These are phyloP conservation scores for Cinclus cinclus DNA, from an alignment of 2,113 vertebrate genomes.

Conservation along the genomic window DNA sequence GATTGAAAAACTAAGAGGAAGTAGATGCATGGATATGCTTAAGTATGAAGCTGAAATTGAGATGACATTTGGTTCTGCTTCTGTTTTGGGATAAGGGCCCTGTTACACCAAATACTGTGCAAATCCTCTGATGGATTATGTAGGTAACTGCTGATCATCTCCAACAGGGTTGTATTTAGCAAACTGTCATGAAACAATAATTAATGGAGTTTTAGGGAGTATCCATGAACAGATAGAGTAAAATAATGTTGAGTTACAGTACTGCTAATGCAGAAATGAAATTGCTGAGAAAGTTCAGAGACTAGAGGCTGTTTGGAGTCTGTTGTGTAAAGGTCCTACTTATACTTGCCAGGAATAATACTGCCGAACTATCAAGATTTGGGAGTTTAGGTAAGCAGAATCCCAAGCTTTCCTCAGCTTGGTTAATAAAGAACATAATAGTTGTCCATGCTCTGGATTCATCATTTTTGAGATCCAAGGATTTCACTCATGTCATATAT, in stretches of 20 bases:
- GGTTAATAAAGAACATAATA: neutral
- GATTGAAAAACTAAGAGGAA: neutral
- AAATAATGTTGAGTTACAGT: neutral
- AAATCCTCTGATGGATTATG: neutral
- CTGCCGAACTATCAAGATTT: neutral
- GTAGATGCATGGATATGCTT: neutral
- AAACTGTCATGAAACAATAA: neutral
- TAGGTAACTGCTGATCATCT: neutral
- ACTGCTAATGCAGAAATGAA: neutral
- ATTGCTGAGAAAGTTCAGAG: neutral
- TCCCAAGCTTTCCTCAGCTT: neutral
- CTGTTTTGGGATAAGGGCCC: neutral
- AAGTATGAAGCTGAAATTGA: neutral
- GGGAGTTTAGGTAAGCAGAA: neutral
- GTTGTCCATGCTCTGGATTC: neutral
- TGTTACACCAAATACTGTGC: neutral
- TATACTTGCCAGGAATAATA: neutral
- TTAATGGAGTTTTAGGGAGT: neutral
- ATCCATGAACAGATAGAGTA: neutral
- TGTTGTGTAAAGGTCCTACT: neutral
- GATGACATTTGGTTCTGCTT: neutral
- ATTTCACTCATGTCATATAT: conserved; percentile 50
- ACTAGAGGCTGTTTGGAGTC: neutral
- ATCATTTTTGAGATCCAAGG: conserved; percentile 56
- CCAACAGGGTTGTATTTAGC: neutral